Conservation (phyloP, 2,797 vertebrate genomes). For the Hoplostethus atlanticus region DNA sequence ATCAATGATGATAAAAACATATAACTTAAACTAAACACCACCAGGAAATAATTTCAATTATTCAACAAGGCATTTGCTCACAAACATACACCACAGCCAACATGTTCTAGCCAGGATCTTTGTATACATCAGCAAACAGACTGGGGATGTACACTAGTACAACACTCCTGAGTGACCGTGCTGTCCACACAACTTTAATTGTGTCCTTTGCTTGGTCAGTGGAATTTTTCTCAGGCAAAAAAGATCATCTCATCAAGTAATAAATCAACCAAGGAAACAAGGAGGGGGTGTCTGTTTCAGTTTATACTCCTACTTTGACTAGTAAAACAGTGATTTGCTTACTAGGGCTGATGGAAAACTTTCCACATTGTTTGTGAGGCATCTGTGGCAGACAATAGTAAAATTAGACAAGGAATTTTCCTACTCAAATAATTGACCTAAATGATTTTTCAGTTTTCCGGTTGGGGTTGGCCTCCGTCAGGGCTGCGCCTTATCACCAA, state of each 20-base stretch:
- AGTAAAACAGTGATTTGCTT: conserved; percentile 51
- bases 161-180: no score
- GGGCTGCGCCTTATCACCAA: no score
- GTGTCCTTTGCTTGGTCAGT: no score
- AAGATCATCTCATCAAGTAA: background rate
- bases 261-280: background rate
- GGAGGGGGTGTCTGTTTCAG: background rate
- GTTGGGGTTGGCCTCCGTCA: no score
- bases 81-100: background rate
- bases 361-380: background rate
- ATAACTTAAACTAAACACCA: no score
- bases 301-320: conserved; percentile 38
- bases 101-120: no score
- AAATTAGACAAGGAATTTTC: conserved; percentile 11
- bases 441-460: no score
- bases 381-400: background rate
- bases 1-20: background rate
- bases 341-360: background rate
- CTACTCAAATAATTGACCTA: background rate
- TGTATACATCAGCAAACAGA: background rate
- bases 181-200: no score
- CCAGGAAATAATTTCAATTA: no score
- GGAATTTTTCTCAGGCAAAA: background rate
- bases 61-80: background rate
- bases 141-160: background rate